Evolutionary conservation across 2,113 vertebrate species (phyloP).

Genomic region (Pipa parva): DNA sequence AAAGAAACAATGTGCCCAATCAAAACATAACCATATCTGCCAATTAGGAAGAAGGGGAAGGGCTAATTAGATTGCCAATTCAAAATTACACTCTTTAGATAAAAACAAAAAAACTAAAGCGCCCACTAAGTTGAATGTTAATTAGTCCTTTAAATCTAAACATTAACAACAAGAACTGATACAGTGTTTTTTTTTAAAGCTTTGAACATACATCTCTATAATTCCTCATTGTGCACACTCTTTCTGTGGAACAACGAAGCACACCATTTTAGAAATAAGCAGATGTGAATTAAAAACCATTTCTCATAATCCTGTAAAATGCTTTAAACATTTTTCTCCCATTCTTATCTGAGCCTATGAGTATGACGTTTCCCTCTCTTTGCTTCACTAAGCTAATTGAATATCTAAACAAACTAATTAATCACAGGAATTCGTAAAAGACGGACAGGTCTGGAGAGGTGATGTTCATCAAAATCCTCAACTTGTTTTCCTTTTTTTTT

Average conservation of each 20-base stretch:
- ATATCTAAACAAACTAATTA: slow-evolving; percentile 98
- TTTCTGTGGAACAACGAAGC: slow-evolving; percentile 48
- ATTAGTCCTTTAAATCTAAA: too few species aligned
- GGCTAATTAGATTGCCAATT: too few species aligned
- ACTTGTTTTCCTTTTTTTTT: slow-evolving; percentile 79
- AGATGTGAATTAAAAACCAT: slow-evolving; percentile 43
- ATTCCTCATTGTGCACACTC: slow-evolving; percentile 47
- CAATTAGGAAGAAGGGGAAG: too few species aligned
- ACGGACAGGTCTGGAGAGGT: slow-evolving; percentile 93
- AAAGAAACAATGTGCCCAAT: too few species aligned
- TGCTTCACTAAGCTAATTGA: slow-evolving; percentile 90
- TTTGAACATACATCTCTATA: slow-evolving; percentile 46
- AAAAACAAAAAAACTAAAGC: too few species aligned
- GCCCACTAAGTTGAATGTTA: too few species aligned
- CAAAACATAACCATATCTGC: too few species aligned
- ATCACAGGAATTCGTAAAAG: slow-evolving; percentile 81
- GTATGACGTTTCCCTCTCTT: slow-evolving; percentile 62
- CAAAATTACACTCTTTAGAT: too few species aligned
- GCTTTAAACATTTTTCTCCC: slow-evolving; percentile 54
- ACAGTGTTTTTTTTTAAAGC: neutral
- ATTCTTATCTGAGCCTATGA: slow-evolving; percentile 62
- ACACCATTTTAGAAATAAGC: slow-evolving; percentile 32
- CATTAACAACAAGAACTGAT: neutral
- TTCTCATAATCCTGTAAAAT: slow-evolving; percentile 56
- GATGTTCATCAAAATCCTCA: slow-evolving; percentile 88